Evolutionary conservation across 2,888 invertebrate genomes (phyloP), one percentile per base, ranked within the genome.

Genomic region (Griposia aprilina): DNA sequence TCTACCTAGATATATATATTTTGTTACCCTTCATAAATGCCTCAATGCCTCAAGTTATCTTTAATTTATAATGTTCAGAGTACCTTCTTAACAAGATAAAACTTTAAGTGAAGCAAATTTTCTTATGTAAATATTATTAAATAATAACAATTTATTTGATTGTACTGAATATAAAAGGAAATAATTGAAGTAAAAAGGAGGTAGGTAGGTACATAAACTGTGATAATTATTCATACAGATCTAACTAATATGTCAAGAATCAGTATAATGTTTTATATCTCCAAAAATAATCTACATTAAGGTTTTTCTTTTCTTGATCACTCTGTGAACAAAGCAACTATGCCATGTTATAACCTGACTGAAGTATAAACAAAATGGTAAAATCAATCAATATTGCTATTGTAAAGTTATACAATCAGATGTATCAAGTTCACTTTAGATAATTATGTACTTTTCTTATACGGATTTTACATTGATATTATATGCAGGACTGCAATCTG

Each of bases 381-480:
- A 71, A 71, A 67, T 65, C 67, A 20, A 76, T 63, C 71, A 86
- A 86, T 70, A 75, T 83, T 74, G 48, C n/a, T 76, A 76, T 65
- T 65, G 50, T 68, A 78, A 74, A 71, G 52, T 75, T 30, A 83
- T 63, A 80, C 75, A 83, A 79, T 69, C 57, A 66, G 20, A 66
- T 65, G 71, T 74, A 83, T 71, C 52, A 79, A 59, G 67, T 80
- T 80, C 41, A 65, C 26, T 52, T 59, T 26, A 57, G 5, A 41
- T 65, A n/a, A 5, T 36, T 36, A 60, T 52, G 8, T 60, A 55
- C 62, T 67, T 74, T 72, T 74, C 26, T 8, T 69, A 13, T 50
- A 81, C 6, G 8, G 23, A 60, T 48, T 62, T 41, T 59, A 63
- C 41, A 59, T 17, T 7, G 52, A n/a, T 66, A 65, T 59, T 52